A percentile compares a stretch with the other conserved stretches of the same genome.
Conservation (phyloP, 1,140 invertebrate genomes). For the Leptopilina boulardi region DNA sequence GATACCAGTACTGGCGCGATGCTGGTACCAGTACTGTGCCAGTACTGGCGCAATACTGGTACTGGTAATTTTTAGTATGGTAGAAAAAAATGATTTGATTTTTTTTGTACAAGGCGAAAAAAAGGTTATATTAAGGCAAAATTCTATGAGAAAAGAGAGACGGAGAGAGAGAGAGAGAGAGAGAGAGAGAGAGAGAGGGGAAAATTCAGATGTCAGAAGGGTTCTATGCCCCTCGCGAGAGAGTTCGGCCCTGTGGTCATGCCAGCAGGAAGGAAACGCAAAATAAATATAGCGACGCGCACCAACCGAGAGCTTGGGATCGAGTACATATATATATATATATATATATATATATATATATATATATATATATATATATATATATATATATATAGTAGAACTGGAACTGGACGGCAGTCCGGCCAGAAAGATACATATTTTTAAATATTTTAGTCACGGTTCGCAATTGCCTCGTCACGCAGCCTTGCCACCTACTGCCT, state of each 20-base stretch:
- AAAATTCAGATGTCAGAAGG: conserved; percentile 28
- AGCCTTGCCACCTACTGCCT: conserved; percentile 75
- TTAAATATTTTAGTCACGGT: conserved; percentile 78
- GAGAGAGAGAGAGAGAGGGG: not conserved
- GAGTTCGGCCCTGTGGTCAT: conserved; percentile 47
- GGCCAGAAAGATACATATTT: conserved; percentile 78
- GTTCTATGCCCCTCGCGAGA: conserved; percentile 55
- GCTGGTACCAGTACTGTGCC: too few species aligned
- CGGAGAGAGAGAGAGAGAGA: not conserved
- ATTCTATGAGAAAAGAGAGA: not conserved
- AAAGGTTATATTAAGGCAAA: not conserved
- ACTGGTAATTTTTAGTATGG: too few species aligned
- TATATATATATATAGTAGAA: conserved; percentile 64
- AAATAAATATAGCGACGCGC: conserved; percentile 74
- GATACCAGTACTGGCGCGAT: too few species aligned
- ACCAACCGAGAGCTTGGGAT: conserved; percentile 51
- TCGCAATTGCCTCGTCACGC: conserved; percentile 76
- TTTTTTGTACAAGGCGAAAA: too few species aligned
- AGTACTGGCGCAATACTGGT: too few species aligned
- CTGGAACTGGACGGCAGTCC: conserved; percentile 75
- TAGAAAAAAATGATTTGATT: too few species aligned
- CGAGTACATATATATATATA: conserved; percentile 59
- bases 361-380: too few species aligned
- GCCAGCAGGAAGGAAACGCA: conserved; percentile 75
- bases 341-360: too few species aligned